Conservation (phyloP, 2,888 invertebrate species). For the Dasypolia templi region DNA sequence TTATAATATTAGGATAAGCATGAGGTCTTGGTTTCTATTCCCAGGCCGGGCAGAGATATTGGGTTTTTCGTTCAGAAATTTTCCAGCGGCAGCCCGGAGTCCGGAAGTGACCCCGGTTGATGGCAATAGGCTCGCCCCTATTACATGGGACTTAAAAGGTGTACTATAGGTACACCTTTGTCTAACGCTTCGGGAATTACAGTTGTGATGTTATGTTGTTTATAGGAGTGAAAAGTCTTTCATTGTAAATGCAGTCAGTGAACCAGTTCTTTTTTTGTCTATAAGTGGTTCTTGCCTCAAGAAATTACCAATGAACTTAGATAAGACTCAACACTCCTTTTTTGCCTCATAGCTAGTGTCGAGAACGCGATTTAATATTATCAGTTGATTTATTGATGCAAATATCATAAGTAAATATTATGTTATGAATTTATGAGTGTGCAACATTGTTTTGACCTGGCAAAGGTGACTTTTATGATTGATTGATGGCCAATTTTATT, state of each 20-base stretch:
- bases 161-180: not conserved
- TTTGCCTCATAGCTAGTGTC: not conserved
- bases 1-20: not conserved
- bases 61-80: not conserved
- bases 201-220: not conserved
- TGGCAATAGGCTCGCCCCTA: not conserved
- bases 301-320: not conserved
- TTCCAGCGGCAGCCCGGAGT: not conserved
- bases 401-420: conserved; percentile 43
- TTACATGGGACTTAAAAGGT: not conserved
- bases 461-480: conserved; percentile 51
- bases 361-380: conserved; percentile 36
- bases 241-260: not conserved
- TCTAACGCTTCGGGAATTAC: not conserved
- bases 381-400: conserved; percentile 44
- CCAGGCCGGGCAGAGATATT: not conserved
- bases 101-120: not conserved
- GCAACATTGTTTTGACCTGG: conserved; percentile 37
- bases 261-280: too few relatives aligned
- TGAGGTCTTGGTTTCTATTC: not conserved
- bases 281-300: too few relatives aligned
- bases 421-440: too few relatives aligned
- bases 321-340: conserved; percentile 4
- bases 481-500: conserved; percentile 32
- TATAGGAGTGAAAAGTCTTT: not conserved